Base-by-base conservation (phyloP, 2,113 vertebrate genomes). In the Nyctibius bracteatus region DNA sequence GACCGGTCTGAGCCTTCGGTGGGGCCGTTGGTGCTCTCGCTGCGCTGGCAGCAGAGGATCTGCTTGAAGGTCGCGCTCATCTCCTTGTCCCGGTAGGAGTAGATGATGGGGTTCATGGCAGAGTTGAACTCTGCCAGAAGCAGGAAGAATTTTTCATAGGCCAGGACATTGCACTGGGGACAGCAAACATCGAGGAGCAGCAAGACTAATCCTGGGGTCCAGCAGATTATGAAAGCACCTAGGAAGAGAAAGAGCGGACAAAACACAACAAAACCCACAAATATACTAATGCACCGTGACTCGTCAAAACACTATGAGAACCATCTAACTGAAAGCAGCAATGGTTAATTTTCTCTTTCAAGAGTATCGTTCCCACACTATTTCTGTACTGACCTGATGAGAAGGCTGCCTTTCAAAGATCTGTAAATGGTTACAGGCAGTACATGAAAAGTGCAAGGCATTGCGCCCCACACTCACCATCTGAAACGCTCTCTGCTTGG, bases 61-160 rank as follows among this genome's bases (percentile, higher is more conserved):
- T 99, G 99, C 84, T 98, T 98, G 98, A 99, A 99, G 65, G 99
- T 99, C 3, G 99, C 98, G 1, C 99, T 99, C 99, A 99, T 99
- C 96, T 99, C 99, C 92, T 99, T 99, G 98, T 99, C 99, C 4
- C 99, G 98, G 95, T 99, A 99, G 57, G 99, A 99, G 97, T 99
- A 99, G 97, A 99, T 99, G 97, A 99, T 99, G 94, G 99, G 99
- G 97, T 99, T 99, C 99, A 99, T 99, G 94, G 99, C 99, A 0
- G 99, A 99, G 98, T 99, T 99, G 98, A 99, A 99, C 97, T 99
- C 99, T 0, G 99, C 99, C 11, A 99, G 98, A 61, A 99, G 98
- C 31, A 99, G 98, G 98, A 99, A 99, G 97, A 99, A 99, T 95
- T 99, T 99, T 96, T 99, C 99, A 4, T 99, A 99, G 72, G 98